These are phyloP conservation scores for Syrista parreyssii DNA, from an alignment of 2,888 invertebrate genomes.

Conservation along the genomic window DNA sequence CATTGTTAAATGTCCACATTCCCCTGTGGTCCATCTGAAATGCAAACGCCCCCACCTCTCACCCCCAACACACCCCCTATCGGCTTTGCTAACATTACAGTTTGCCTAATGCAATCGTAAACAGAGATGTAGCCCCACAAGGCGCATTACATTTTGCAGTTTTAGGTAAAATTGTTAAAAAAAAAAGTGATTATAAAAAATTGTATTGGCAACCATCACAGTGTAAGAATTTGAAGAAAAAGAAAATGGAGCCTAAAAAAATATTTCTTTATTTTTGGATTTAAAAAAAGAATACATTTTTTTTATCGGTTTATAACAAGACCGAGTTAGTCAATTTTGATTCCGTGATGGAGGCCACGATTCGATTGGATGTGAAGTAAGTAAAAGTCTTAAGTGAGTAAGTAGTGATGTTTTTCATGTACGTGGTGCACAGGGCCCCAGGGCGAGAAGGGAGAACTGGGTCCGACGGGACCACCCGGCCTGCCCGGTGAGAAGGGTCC, in stretches of 20 bases:
- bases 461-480: constrained; percentile 82
- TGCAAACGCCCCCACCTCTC: not conserved
- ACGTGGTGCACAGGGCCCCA: constrained; percentile 66
- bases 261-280: not conserved
- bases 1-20: not conserved
- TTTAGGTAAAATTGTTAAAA: too few species aligned
- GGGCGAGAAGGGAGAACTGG: constrained; percentile 85
- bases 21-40: not conserved
- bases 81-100: not conserved
- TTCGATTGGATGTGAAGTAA: not conserved
- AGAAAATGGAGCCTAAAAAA: not conserved
- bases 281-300: not conserved
- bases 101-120: not conserved
- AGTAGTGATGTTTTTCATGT: constrained; percentile 40
- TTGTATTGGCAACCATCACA: not conserved
- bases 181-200: not conserved
- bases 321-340: not conserved
- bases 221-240: not conserved
- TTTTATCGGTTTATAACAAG: not conserved
- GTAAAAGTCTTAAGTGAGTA: not conserved
- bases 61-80: not conserved
- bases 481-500: constrained; percentile 88
- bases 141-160: not conserved
- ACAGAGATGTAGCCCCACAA: not conserved
- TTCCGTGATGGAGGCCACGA: not conserved